Evolutionary conservation across 1,140 invertebrate genomes (phyloP).

Genomic region (Aphidius ervi): DNA sequence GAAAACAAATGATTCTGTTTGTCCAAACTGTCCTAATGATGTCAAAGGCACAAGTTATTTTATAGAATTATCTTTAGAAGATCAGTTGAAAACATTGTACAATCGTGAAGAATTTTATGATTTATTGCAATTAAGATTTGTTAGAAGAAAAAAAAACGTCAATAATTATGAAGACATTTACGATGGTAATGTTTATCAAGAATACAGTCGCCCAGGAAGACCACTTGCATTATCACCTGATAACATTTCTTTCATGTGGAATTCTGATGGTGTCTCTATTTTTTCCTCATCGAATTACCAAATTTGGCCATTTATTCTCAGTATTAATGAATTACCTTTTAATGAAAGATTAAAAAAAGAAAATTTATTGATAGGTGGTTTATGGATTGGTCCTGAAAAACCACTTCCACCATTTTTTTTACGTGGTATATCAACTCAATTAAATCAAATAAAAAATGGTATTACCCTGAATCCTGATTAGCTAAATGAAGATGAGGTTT

Average conservation of each 20-base stretch:
- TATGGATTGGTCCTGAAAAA: conserved; percentile 18
- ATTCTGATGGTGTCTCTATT: conserved; percentile 16
- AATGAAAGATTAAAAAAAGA: conserved; percentile 13
- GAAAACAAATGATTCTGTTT: neutral
- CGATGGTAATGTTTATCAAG: conserved; percentile 15
- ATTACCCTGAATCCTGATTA: neutral
- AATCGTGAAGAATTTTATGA: conserved; percentile 20
- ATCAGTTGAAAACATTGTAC: conserved; percentile 23
- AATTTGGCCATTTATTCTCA: conserved; percentile 13
- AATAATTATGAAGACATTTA: conserved; percentile 12
- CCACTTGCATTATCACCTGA: neutral
- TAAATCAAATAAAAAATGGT: neutral
- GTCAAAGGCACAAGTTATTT: conserved; percentile 14
- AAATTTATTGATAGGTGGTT: conserved; percentile 9
- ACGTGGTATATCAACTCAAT: neutral
- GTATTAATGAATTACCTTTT: conserved; percentile 21
- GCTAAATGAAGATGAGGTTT: neutral
- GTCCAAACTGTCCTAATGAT: neutral
- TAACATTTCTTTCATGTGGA: conserved; percentile 18
- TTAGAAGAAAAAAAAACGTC: neutral
- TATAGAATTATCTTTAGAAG: conserved; percentile 19
- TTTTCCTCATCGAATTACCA: conserved; percentile 13
- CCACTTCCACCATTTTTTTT: conserved; percentile 13
- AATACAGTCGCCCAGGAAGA: neutral
- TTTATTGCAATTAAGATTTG: conserved; percentile 18